A percentile compares a stretch with the other conserved stretches of the same genome.
phyloP scores from a whole-genome alignment of 1,140 invertebrate genomes.

The Bombus fervidus region DNA sequence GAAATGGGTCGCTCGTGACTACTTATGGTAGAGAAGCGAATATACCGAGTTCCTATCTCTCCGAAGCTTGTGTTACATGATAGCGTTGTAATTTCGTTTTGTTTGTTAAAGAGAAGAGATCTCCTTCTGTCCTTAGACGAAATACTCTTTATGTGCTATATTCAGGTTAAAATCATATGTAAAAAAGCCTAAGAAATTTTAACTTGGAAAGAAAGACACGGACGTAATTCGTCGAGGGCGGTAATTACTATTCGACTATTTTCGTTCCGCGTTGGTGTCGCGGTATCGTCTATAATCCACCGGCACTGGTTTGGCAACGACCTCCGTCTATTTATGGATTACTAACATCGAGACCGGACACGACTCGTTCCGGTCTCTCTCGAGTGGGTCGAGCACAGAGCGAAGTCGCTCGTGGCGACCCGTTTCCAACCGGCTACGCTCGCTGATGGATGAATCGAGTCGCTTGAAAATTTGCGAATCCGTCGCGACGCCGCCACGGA shows the following conservation, averaged over 20 bases:
- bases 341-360: conserved; percentile 62
- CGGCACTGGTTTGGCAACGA: conserved; percentile 50
- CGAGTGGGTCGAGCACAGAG: conserved; percentile 61
- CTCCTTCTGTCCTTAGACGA: too few species aligned
- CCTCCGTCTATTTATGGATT: conserved; percentile 63
- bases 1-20: conserved; percentile 40
- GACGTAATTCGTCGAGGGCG: conserved; percentile 1
- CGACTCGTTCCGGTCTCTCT: conserved; percentile 64
- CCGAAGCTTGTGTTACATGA: neutral
- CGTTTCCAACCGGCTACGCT: conserved; percentile 20
- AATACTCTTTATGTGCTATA: too few species aligned
- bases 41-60: conserved; percentile 4
- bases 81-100: neutral
- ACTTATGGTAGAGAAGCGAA: conserved; percentile 6
- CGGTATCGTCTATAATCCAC: neutral
- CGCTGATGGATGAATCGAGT: conserved; percentile 7
- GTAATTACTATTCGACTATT: conserved; percentile 56
- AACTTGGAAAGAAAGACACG: too few species aligned
- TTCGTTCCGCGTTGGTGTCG: conserved; percentile 14
- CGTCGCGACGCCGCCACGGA: neutral
- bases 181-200: too few species aligned
- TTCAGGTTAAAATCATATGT: too few species aligned
- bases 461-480: conserved; percentile 8
- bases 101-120: neutral
- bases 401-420: conserved; percentile 44